Base-by-base conservation (phyloP, 2,113 vertebrate genomes). In the Melierax canorus region DNA sequence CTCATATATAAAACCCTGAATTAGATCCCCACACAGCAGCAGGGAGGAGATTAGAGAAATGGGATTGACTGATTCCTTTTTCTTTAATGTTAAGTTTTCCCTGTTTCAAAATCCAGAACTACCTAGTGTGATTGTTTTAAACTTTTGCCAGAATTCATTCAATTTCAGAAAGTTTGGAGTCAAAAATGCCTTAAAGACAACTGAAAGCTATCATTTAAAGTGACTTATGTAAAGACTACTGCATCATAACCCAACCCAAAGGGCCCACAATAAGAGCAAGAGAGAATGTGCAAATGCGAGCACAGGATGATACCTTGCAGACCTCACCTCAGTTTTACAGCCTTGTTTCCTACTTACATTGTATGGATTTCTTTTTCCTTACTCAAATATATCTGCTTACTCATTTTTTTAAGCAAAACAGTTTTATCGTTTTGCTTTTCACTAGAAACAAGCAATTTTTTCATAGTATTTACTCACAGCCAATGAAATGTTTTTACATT, bases 281-380 rank as follows among this genome's bases (percentile, higher is more conserved):
- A 34, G 22, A 30, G 30, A 22, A 6, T 0, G 9, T 3, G 36
- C 36, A 67, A 73, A 36, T 3, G 23, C 0, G 0, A 82, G 41
- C 43, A 43, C 56, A 88, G 26, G 36, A 16, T 67, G 46, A 11
- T 14, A 63, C 22, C 46, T 67, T 51, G 34, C 10, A 51, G 63
- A 46, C 19, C 43, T 60, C 50, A 69, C 32, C n/a, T 19, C 48
- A 48, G 16, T 53, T 80, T 80, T 76, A 62, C 58, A 94, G 22
- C 36, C 30, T 32, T 46, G 11, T 34, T 71, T 62, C 51, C 81
- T 46, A 23, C 39, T 75, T 62, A 7, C 3, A 15, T 34, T 53
- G 29, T 11, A 41, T 5, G 7, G 11, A 58, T 53, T 80, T 45
- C 8, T 43, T 83, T 59, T 39, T 45, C n/a, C n/a, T 73, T 72